phyloP scores from a whole-genome alignment of 2,113 vertebrate genomes.

The Cottus gobio region DNA sequence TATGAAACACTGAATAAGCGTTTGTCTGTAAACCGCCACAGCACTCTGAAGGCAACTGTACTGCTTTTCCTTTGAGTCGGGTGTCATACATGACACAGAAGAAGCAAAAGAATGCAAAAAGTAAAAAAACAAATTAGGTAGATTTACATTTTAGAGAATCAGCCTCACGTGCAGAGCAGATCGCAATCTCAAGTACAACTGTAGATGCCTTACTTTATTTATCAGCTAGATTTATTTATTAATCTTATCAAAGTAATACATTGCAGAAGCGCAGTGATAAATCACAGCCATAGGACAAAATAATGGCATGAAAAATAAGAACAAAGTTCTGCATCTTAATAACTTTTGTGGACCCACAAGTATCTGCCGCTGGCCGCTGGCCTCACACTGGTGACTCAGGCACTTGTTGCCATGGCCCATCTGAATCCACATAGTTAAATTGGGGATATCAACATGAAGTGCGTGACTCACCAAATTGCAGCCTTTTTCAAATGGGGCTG shows the following conservation, averaged over 20 bases:
- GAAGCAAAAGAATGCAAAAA: not conserved
- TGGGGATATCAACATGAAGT: slow-evolving; percentile 58
- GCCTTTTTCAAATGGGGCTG: slow-evolving; percentile 54
- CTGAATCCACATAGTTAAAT: slow-evolving; percentile 65
- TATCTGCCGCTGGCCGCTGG: slow-evolving; percentile 5
- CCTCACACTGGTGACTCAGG: slow-evolving; percentile 45
- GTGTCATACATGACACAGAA: not conserved
- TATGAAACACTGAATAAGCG: slow-evolving; percentile 40
- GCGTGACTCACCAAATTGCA: slow-evolving; percentile 73
- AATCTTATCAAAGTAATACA: not conserved
- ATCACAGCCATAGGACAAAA: not conserved
- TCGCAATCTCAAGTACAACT: not conserved
- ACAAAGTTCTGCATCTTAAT: not conserved
- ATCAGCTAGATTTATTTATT: slow-evolving; percentile 3
- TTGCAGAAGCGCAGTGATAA: not conserved
- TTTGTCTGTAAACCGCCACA: slow-evolving; percentile 20
- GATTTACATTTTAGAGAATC: not conserved
- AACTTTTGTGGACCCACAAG: slow-evolving; percentile 7
- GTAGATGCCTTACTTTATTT: not conserved
- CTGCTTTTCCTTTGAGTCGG: not conserved
- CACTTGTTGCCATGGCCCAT: slow-evolving; percentile 61
- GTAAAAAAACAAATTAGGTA: not conserved
- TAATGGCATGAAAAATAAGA: not conserved
- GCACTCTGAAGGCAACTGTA: not conserved
- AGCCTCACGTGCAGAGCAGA: not conserved